Conservation (phyloP, 2,888 invertebrate genomes). For the Tupiocoris notatus region DNA sequence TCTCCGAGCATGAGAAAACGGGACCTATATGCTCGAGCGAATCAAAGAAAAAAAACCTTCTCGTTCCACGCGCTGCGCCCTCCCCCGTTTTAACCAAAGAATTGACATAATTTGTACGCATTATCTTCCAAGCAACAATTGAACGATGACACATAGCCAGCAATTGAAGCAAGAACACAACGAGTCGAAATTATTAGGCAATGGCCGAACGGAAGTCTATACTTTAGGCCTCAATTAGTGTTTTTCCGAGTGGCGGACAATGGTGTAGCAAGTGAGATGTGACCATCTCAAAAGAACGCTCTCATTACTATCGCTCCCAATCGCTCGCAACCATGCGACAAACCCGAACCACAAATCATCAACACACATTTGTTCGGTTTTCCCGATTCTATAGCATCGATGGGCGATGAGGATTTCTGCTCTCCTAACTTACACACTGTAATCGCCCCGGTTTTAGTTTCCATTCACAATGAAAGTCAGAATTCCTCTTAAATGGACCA, state of each 20-base stretch:
- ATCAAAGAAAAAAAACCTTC: slow-evolving; percentile 32
- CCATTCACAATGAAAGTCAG: not conserved
- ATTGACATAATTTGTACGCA: slow-evolving; percentile 45
- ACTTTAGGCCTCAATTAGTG: slow-evolving; percentile 45
- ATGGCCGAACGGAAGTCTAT: slow-evolving; percentile 45
- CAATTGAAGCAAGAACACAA: slow-evolving; percentile 45
- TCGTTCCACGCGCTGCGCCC: slow-evolving; percentile 37
- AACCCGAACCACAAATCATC: slow-evolving; percentile 14
- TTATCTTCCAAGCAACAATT: slow-evolving; percentile 43
- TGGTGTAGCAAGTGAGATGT: slow-evolving; percentile 44
- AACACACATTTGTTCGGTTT: not conserved
- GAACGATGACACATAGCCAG: slow-evolving; percentile 45
- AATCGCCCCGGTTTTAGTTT: not conserved
- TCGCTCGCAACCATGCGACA: slow-evolving; percentile 25
- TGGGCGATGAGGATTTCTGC: not conserved
- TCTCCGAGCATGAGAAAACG: slow-evolving; percentile 40
- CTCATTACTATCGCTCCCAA: slow-evolving; percentile 38
- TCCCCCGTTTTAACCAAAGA: slow-evolving; percentile 39
- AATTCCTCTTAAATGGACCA: not conserved
- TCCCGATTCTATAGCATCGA: not conserved
- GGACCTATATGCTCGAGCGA: slow-evolving; percentile 40
- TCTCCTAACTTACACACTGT: not conserved
- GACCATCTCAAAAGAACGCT: slow-evolving; percentile 42
- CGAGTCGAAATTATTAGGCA: slow-evolving; percentile 43
- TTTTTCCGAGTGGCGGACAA: slow-evolving; percentile 45